Evolutionary conservation across 2,888 invertebrate genomes (phyloP).

Genomic region (Macaria notata): DNA sequence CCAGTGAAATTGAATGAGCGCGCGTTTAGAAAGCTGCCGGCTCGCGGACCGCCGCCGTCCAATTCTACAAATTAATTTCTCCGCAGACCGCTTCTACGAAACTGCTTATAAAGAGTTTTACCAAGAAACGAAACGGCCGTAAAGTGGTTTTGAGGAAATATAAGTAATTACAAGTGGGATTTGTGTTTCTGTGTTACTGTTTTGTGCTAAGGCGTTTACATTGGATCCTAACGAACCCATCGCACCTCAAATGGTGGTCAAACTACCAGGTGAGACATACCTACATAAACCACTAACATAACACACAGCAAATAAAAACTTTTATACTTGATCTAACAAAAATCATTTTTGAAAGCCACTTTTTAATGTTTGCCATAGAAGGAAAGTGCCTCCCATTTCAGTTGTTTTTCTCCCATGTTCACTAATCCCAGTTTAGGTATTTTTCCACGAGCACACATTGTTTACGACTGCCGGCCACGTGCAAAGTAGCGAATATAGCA

Average conservation of each 20-base stretch:
- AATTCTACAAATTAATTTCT: conserved; percentile 80
- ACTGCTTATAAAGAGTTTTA: conserved; percentile 78
- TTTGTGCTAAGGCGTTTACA: conserved; percentile 71
- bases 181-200: conserved; percentile 74
- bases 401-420: no score
- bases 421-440: no score
- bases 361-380: no score
- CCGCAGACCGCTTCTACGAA: conserved; percentile 75
- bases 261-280: conserved; percentile 75
- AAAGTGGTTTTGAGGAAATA: conserved; percentile 80
- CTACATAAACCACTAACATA: conserved; percentile 22
- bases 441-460: conserved; percentile 27
- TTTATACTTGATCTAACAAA: no score
- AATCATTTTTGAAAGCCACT: no score
- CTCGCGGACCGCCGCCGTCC: conserved; percentile 62
- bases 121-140: conserved; percentile 75
- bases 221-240: conserved; percentile 77
- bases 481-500: conserved; percentile 40
- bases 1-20: conserved; percentile 78
- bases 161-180: conserved; percentile 73
- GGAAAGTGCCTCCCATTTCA: no score
- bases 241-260: conserved; percentile 80
- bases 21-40: conserved; percentile 69
- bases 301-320: conserved; percentile 1
- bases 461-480: conserved; percentile 44